Evolutionary conservation across 2,113 vertebrate genomes (phyloP), one percentile per base, ranked within the genome.

Genomic region (Vulpes lagopus): DNA sequence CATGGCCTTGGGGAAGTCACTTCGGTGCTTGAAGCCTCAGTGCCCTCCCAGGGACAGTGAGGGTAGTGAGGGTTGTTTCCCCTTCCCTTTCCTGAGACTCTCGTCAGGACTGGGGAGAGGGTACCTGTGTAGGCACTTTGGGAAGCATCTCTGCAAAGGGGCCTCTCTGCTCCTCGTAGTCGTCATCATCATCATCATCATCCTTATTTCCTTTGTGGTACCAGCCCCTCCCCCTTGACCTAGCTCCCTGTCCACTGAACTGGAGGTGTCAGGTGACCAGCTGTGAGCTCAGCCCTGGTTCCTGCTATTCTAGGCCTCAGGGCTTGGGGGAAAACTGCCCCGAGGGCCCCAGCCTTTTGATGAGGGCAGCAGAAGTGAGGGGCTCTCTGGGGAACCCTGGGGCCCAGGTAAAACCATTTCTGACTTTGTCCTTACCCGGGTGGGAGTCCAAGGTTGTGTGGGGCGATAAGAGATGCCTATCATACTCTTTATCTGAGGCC

Each of bases 361-460:
- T 97, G 97, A 97, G 91, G 94, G 19, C 94, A 96, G 92, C 96
- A 96, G 94, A 96, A 97, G 88, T 32, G 43, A 96, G 94, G 94
- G 92, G 67, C 57, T 93, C 95, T 57, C 49, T 57, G 67, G 81
- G 16, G 83, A 87, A 14, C 27, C 43, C 74, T 57, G 87, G 89
- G 97, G 96, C 97, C 96, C 64, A 53, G n/a, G 67, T 12, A 81
- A 71, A 96, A 38, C 27, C 25, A 11, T 57, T 53, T 84, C 94
- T 89, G 96, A 97, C 97, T 97, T 97, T 97, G 96, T 96, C 87
- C 96, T 85, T 10, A 84, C 81, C 71, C 82, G 19, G 83, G 71
- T 94, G 87, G 95, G 96, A 97, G 96, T 92, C 97, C 95, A 97
- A 96, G 95, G 94, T 38, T 97, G 84, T 62, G 12, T 53, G 86